These are phyloP conservation scores for Antheraea mylitta DNA, from an alignment of 1,140 invertebrate species.

Conservation along the genomic window DNA sequence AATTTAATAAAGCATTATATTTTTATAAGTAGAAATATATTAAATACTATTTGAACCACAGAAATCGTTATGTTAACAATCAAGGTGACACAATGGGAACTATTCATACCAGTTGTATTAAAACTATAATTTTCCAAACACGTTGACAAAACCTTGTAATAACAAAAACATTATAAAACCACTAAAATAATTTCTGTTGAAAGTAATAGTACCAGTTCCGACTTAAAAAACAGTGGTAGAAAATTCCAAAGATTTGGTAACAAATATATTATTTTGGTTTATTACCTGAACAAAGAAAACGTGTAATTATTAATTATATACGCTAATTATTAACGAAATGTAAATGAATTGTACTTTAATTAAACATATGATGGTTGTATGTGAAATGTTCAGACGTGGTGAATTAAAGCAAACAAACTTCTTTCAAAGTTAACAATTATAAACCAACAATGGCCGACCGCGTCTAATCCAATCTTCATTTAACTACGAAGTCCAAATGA, in stretches of 20 bases:
- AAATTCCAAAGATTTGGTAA: too few relatives aligned
- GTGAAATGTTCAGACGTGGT: not conserved
- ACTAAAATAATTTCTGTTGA: too few relatives aligned
- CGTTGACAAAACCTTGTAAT: too few relatives aligned
- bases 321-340: not conserved
- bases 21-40: not conserved
- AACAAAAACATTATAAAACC: too few relatives aligned
- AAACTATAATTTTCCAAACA: too few relatives aligned
- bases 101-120: too few relatives aligned
- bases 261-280: not conserved
- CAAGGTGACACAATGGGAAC: too few relatives aligned
- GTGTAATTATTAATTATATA: not conserved
- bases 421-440: conserved; percentile 10
- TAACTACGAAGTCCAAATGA: conserved; percentile 27
- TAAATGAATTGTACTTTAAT: not conserved
- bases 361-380: not conserved
- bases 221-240: too few relatives aligned
- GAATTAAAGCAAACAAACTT: not conserved
- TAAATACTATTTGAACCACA: not conserved
- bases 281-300: not conserved
- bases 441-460: not conserved
- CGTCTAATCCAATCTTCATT: conserved; percentile 23
- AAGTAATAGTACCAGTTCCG: too few relatives aligned
- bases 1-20: not conserved
- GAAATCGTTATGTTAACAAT: not conserved